Percentiles rank a stretch among this genome's conserved stretches.
Conservation (phyloP, 2,797 vertebrate species). For the Cirrhinus mrigala region DNA sequence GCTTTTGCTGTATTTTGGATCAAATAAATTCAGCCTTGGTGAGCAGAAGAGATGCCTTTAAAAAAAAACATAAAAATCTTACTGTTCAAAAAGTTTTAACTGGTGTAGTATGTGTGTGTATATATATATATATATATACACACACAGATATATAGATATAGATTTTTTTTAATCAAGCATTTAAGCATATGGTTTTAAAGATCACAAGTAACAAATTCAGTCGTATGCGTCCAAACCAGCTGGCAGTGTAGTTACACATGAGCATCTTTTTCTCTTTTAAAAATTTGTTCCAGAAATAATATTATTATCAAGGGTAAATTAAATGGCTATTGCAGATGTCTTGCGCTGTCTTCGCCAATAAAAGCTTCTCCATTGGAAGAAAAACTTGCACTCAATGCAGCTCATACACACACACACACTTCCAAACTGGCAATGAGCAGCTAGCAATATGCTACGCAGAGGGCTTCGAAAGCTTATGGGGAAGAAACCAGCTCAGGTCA, state of each 20-base stretch:
- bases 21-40: no score
- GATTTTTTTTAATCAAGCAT: neutral
- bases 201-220: neutral
- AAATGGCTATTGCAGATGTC: constrained; percentile 60
- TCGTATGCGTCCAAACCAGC: neutral
- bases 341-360: constrained; percentile 35
- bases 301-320: constrained; percentile 48
- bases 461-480: constrained; percentile 40
- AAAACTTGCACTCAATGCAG: constrained; percentile 32
- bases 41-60: no score
- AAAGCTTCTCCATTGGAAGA: constrained; percentile 48
- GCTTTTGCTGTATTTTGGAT: no score
- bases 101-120: no score
- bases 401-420: constrained; percentile 11
- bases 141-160: no score
- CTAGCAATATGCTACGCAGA: constrained; percentile 37
- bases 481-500: constrained; percentile 28
- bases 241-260: neutral
- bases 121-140: no score
- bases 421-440: constrained; percentile 53
- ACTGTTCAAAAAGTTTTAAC: no score
- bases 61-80: no score
- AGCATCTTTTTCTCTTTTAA: constrained; percentile 35
- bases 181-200: constrained; percentile 3
- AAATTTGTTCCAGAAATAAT: constrained; percentile 42